Base-by-base conservation (phyloP, 2,888 invertebrate species). In the Dicycla oo region DNA sequence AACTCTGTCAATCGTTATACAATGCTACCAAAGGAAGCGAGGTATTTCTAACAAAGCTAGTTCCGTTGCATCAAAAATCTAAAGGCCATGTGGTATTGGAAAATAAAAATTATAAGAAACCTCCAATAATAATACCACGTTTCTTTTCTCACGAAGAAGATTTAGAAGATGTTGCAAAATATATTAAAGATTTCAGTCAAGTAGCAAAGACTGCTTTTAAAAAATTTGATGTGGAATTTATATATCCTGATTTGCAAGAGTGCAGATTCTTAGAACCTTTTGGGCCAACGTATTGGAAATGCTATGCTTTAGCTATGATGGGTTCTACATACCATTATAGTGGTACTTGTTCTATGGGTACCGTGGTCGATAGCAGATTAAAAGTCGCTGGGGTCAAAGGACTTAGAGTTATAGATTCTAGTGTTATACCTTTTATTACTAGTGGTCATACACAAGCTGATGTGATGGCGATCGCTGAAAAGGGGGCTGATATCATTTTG, bases 361-460 rank as follows among this genome's bases (percentile, higher is more conserved):
- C 69, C 8, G 88, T 87, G 0, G 77, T 86, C 6, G 83, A 86
- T 64, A 57, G 65, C 6, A 62, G 69, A n/a, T 72, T 91, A 6
- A 86, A 67, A 58, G 96, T 97, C 0, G 90, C 96, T 82, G 97
- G 96, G 0, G 91, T 97, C 0, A 91, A 94, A 73, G 91, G 95
- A 13, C 88, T 97, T 4, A 91, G 97, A 57, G 97, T 97, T 1
- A 96, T 97, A 0, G 97, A 97, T 81, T 96, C 97, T 0, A 97
- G 97, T 79, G 93, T 97, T 7, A 97, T 97, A 96, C 97, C 97
- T 0, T 90, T 91, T 30, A 95, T 96, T 0, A 92, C 95, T 0
- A 96, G 96, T 11, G 97, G 97, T 0, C 96, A 97, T 80, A 97
- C 96, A 0, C 96, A 97, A 75, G 97, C 97, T 1, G 96, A 97